Base-by-base conservation (phyloP, 1,140 invertebrate genomes). In the Solen grandis region DNA sequence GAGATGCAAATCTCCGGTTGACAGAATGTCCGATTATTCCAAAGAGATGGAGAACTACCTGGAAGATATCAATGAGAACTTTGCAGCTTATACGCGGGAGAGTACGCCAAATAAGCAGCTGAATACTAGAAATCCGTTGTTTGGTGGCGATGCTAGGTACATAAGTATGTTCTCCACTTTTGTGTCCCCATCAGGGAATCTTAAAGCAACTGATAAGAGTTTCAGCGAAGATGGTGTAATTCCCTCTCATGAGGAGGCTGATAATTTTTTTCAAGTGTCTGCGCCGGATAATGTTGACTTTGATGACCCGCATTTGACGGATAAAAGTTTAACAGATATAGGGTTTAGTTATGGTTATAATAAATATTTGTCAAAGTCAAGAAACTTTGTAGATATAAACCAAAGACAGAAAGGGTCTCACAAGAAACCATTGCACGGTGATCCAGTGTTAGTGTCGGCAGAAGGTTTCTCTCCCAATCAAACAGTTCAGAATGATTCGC, bases 151-250 rank as follows among this genome's bases (percentile, higher is more conserved):
- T 46, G 41, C 41, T 46, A 8, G 41, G 19, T 10, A 8, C 41
- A 10, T 46, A 46, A 46, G 19, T 19, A 8, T 10, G 8, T 19
- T 46, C 8, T 10, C 41, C 8, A 46, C 41, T 10, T 46, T 46
- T 19, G 19, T 8, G 8, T 19, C 41, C 19, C 41, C 41, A 46
- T 10, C 41, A 19, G 41, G 8, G 8, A 46, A 46, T 8, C 41
- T 80, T n/a, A 73, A 73, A 22, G 35, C 50, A 31, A 72, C 29
- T 54, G 59, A 84, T 78, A 69, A 76, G 19, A 86, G 83, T 81
- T 86, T 84, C 46, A 83, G 69, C 60, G 52, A 72, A n/a, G 83
- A 86, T 68, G 77, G 83, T 35, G 54, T 84, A 14, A 10, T 86
- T 19, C 84, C 88, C 8, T 75, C 80, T 19, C 69, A 69, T 38